These are phyloP conservation scores for Anthopleura sola DNA, from an alignment of 64 coral and sea anemone genomes.

Conservation along the genomic window DNA sequence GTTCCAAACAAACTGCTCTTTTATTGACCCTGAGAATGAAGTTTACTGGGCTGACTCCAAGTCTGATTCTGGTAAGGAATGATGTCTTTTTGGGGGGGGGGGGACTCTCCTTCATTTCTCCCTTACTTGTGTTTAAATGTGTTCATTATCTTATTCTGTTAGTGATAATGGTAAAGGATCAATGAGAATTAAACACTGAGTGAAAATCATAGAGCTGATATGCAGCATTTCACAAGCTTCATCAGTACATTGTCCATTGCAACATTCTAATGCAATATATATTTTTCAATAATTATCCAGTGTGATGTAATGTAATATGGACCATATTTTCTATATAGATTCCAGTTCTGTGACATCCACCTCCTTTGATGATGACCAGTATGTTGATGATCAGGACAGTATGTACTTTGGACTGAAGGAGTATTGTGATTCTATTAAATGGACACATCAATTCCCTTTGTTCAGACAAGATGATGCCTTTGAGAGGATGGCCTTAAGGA, in stretches of 20 bases:
- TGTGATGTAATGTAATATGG: background rate
- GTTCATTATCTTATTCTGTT: too few species aligned
- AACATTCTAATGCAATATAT: too few species aligned
- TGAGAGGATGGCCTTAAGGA: constrained; percentile 88
- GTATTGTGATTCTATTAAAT: constrained; percentile 93
- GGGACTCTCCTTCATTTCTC: too few species aligned
- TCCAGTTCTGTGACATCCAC: constrained; percentile 11
- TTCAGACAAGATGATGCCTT: constrained; percentile 97
- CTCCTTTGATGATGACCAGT: constrained; percentile 46
- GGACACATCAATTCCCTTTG: constrained; percentile 97
- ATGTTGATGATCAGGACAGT: constrained; percentile 65
- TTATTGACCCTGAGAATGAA: constrained; percentile 88
- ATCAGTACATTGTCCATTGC: too few species aligned
- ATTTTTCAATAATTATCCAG: too few species aligned
- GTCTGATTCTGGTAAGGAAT: constrained; percentile 67
- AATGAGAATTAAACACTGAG: too few species aligned
- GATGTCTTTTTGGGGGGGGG: too few species aligned
- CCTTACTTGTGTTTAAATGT: too few species aligned
- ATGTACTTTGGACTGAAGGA: constrained; percentile 98
- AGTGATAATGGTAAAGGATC: too few species aligned
- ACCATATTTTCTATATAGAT: background rate
- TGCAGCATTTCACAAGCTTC: too few species aligned
- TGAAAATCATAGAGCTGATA: too few species aligned
- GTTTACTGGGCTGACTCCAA: constrained; percentile 83
- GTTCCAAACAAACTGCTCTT: constrained; percentile 91